Base-by-base conservation (phyloP, 2,888 invertebrate species). In the Geophilus truncorum region DNA sequence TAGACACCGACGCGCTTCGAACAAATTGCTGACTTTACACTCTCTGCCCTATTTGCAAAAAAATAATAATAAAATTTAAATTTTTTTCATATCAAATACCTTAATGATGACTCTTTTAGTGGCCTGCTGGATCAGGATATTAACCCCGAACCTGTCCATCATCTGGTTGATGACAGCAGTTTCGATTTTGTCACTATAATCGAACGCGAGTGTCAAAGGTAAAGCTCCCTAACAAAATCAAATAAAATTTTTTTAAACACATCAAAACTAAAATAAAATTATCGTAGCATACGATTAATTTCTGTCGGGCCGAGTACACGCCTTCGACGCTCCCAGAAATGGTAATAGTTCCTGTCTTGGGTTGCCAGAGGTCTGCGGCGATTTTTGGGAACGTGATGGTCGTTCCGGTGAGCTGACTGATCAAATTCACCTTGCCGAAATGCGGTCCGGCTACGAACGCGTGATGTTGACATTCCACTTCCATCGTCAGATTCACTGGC, bases 391-490 rank as follows among this genome's bases (percentile, higher is more conserved):
- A 96, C 89, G 95, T 93, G 84, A 97, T 94, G 88, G 93, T 92
- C 0, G 96, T 94, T 83, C 91, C 92, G 5, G 96, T 96, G 83
- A 92, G 91, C 85, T 93, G 92, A 93, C 95, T 95, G 82, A 97
- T 96, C 82, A 91, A 89, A 87, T 94, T 93, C 51, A 86, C 84
- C 86, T 96, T 95, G 79, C 91, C 90, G 82, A 94, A 93, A 81
- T 92, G 92, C 81, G 93, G 92, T 0, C 97, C 97, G 82, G 95
- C 91, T 3, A 97, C 96, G 83, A 94, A 92, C 83, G 91, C 90
- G 88, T 97, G 97, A 87, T 97, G 97, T 87, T 96, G 95, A 0
- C 96, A 95, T 0, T 97, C 95, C 82, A 98, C 96, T 87, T 97
- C 97, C 89, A 97, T 90, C 32, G 94, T 93, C 93, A 97, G 96